phyloP scores from a whole-genome alignment of 1,140 invertebrate species.

The Ceratitis capitata region DNA sequence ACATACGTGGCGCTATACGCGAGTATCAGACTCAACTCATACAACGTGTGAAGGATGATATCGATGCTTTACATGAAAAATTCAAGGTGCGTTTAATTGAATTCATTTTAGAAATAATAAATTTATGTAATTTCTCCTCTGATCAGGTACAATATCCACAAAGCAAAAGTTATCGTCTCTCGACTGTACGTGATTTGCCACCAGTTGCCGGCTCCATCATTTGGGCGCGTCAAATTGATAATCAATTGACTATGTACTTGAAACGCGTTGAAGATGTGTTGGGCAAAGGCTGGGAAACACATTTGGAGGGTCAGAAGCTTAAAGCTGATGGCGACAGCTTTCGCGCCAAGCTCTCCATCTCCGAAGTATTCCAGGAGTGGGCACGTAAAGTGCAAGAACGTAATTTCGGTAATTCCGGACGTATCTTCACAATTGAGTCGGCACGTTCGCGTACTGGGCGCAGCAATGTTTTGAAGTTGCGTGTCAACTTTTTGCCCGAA shows the following conservation, averaged over 20 bases:
- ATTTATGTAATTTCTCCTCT: conserved; percentile 67
- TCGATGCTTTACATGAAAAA: conserved; percentile 96
- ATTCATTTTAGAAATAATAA: conserved; percentile 73
- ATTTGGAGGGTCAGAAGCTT: conserved; percentile 98
- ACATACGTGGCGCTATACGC: conserved; percentile 97
- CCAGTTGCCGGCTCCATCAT: conserved; percentile 97
- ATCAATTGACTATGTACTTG: conserved; percentile 96
- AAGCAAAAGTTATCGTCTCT: conserved; percentile 91
- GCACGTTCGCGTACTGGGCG: conserved; percentile 82
- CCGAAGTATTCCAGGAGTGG: conserved; percentile 99
- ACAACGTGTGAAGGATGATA: conserved; percentile 98
- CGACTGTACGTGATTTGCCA: conserved; percentile 91
- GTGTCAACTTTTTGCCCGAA: conserved; percentile 98
- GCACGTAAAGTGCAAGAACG: conserved; percentile 93
- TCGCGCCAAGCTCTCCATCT: conserved; percentile 92
- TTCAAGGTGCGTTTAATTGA: conserved; percentile 79
- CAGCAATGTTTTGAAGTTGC: conserved; percentile 89
- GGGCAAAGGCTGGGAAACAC: conserved; percentile 98
- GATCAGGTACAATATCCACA: conserved; percentile 87
- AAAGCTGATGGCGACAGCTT: conserved; percentile 99
- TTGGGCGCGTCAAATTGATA: conserved; percentile 98
- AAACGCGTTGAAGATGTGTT: conserved; percentile 97
- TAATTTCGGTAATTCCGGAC: conserved; percentile 90
- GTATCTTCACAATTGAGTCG: conserved; percentile 95
- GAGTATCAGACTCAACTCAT: conserved; percentile 99